Conservation (phyloP, 1,140 invertebrate species). For the Oryzaephilus surinamensis region DNA sequence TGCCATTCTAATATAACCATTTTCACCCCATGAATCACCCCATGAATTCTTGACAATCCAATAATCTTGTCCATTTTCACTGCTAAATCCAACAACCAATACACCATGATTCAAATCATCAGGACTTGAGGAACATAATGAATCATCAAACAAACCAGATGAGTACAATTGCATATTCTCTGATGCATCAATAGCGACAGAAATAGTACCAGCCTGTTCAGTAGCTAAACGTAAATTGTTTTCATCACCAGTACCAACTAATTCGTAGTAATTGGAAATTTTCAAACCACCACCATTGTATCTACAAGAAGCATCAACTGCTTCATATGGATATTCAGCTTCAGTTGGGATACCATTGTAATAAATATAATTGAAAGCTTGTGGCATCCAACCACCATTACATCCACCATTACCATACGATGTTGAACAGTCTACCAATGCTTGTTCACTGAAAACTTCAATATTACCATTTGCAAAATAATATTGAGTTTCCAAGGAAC, state of each 20-base stretch:
- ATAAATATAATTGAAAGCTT: conserved; percentile 81
- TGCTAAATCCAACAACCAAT: too few relatives aligned
- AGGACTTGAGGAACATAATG: too few relatives aligned
- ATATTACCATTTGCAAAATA: conserved; percentile 64
- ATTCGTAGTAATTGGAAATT: conserved; percentile 36
- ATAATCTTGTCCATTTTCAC: too few relatives aligned
- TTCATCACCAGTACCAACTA: conserved; percentile 57
- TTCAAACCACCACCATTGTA: conserved; percentile 11
- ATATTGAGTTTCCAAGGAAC: too few relatives aligned
- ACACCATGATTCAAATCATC: too few relatives aligned
- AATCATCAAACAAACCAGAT: too few relatives aligned
- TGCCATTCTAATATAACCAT: too few relatives aligned
- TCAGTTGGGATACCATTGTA: conserved; percentile 89
- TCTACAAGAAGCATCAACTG: conserved; percentile 9
- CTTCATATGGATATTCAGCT: conserved; percentile 40
- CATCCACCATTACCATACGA: conserved; percentile 91
- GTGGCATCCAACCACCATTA: conserved; percentile 86
- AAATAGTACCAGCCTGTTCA: conserved; percentile 75
- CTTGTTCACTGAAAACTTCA: conserved; percentile 88
- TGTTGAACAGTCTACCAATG: conserved; percentile 86
- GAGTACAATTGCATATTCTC: too few relatives aligned
- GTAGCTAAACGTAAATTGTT: conserved; percentile 59
- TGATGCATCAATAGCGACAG: conserved; percentile 82
- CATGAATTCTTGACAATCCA: too few relatives aligned
- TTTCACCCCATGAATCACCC: too few relatives aligned